phyloP scores from a whole-genome alignment of 2,797 vertebrate genomes.

The Sebastes itinus region DNA sequence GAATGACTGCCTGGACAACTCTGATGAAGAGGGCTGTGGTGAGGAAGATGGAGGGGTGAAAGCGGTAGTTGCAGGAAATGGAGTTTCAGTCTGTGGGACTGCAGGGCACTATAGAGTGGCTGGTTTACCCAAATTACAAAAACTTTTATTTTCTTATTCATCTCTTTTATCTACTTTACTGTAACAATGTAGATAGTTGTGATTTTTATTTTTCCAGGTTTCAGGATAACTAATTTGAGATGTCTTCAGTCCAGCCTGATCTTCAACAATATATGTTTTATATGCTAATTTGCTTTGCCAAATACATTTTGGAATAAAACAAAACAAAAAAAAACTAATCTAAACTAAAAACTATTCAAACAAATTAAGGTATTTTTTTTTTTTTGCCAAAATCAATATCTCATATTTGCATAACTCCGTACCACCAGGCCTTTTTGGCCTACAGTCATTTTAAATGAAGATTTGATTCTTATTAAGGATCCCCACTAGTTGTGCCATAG shows the following conservation, averaged over 20 bases:
- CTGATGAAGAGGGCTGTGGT: constrained; percentile 87
- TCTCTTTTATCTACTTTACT: background rate
- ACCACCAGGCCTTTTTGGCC: background rate
- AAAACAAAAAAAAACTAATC: background rate
- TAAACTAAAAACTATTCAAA: background rate
- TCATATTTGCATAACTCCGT: background rate
- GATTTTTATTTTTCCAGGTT: background rate
- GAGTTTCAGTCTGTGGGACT: background rate
- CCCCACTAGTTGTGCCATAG: too few species aligned
- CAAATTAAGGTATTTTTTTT: background rate
- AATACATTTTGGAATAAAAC: background rate
- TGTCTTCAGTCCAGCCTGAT: background rate
- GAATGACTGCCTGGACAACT: constrained; percentile 87
- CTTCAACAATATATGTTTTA: background rate
- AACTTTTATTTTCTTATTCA: background rate
- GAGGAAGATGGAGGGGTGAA: constrained; percentile 6
- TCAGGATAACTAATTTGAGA: background rate
- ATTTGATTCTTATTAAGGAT: too few species aligned
- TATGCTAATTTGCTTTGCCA: background rate
- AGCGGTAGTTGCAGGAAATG: background rate
- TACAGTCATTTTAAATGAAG: background rate
- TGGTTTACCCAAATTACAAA: background rate
- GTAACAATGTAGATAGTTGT: background rate
- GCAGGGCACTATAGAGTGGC: background rate
- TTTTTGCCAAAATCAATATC: background rate